Percentiles rank a stretch among this genome's conserved stretches.
Conservation (phyloP, 2,113 vertebrate species). For the Calidris pugnax region DNA sequence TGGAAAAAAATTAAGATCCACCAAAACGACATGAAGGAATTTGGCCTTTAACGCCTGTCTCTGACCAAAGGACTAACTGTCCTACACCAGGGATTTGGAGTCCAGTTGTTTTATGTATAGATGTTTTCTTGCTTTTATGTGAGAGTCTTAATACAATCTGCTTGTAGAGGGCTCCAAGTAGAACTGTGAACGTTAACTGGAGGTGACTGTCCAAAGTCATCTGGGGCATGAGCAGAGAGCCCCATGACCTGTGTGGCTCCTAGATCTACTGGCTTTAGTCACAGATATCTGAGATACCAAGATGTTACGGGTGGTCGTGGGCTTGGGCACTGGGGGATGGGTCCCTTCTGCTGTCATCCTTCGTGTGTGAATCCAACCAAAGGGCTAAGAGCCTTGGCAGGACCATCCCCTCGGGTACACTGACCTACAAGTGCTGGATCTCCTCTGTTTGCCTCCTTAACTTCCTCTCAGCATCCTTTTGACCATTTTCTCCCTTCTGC, state of each 20-base stretch:
- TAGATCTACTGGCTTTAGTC: not conserved
- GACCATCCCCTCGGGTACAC: not conserved
- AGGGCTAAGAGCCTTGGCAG: not conserved
- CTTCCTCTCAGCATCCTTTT: not conserved
- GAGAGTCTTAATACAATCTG: not conserved
- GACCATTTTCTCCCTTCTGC: not conserved
- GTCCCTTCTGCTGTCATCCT: not conserved
- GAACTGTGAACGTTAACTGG: not conserved
- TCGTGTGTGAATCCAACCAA: not conserved
- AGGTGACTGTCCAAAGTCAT: not conserved
- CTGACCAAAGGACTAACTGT: not conserved
- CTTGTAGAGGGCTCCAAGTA: not conserved
- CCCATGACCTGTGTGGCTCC: not conserved
- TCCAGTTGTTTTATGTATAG: not conserved
- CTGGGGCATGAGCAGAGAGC: not conserved
- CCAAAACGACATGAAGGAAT: not conserved
- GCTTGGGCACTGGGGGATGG: not conserved
- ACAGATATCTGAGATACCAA: not conserved
- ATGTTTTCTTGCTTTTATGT: not conserved
- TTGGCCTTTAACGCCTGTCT: fast-evolving
- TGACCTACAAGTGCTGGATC: not conserved
- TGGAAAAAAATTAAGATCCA: not conserved
- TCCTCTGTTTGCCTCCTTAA: not conserved
- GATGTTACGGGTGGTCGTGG: fast-evolving
- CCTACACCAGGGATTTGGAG: not conserved